phyloP scores from a whole-genome alignment of 2,113 vertebrate genomes.

The Psephotus haematonotus region DNA sequence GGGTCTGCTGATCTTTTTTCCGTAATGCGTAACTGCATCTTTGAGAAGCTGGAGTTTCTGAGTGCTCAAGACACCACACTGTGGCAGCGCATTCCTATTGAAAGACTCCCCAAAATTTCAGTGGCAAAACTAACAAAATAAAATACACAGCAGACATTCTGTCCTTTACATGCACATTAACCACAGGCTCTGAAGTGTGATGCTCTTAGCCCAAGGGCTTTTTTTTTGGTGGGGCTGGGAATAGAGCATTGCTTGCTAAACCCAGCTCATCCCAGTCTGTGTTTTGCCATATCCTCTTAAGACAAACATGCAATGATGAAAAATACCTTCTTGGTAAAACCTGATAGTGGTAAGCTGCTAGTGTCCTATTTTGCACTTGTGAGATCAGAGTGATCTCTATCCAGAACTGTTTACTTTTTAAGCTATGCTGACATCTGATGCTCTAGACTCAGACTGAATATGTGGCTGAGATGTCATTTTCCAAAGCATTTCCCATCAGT shows the following conservation, averaged over 20 bases:
- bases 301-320: not conserved
- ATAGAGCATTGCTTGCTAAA: accelerated
- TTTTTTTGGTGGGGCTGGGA: not conserved
- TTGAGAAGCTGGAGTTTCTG: not conserved
- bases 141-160: not conserved
- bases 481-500: not conserved
- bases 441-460: not conserved
- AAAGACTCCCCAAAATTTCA: not conserved
- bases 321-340: not conserved
- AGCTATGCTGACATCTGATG: not conserved
- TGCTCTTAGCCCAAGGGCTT: not conserved
- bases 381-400: not conserved
- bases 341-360: not conserved
- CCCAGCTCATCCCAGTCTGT: not conserved
- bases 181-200: not conserved
- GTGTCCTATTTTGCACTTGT: not conserved
- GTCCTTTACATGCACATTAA: not conserved
- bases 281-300: not conserved
- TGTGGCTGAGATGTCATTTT: not conserved
- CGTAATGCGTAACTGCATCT: not conserved
- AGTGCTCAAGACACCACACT: not conserved
- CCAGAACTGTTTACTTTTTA: not conserved
- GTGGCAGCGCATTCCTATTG: not conserved
- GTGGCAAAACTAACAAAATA: not conserved
- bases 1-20: not conserved